Evolutionary conservation across 2,113 vertebrate species (phyloP), one percentile per base, ranked within the genome.

Genomic region (Saimiri boliviensis): DNA sequence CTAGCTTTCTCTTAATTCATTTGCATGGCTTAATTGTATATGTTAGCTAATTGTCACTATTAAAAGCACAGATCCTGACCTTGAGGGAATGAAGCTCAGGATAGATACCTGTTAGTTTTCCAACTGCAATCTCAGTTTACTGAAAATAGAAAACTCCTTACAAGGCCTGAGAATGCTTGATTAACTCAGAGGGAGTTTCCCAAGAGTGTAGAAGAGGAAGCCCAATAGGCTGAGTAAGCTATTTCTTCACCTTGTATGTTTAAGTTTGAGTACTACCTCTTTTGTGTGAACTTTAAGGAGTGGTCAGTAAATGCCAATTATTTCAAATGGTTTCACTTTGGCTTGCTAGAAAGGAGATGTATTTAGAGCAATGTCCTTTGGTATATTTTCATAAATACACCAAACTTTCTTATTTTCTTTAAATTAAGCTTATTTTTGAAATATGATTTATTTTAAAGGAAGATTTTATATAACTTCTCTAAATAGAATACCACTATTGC

Each of bases 1-100:
- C 1, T 77, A 54, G 49, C 17, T 92, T 96, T 91, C 63, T 90
- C n/a, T 91, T n/a, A 47, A 56, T 79, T 95, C 45, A 76, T 93
- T 88, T 93, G 68, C 79, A 76, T 70, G n/a, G 2, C 70, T 84
- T 93, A 45, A 82, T 94, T 93, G 49, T 87, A 35, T 86, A 63
- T 81, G 35, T 80, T 93, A 86, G 86, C 68, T 95, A 84, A 87
- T 93, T 97, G 74, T 97, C 63, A 73, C 49, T 93, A 47, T 94
- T 95, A 92, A 91, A 95, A 97, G 63, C 86, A 89, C 83, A 96
- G 68, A 82, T 97, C 58, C 54, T 91, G 89, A 86, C 73, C 76
- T 87, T 66, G 71, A 92, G 80, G 79, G 49, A 97, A 71, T 76
- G 63, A 91, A 89, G 37, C 80, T 2, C 19, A 87, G 63, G 80